These are phyloP conservation scores for Drosophila ananassae DNA, from an alignment of 1,140 invertebrate species.

Conservation along the genomic window DNA sequence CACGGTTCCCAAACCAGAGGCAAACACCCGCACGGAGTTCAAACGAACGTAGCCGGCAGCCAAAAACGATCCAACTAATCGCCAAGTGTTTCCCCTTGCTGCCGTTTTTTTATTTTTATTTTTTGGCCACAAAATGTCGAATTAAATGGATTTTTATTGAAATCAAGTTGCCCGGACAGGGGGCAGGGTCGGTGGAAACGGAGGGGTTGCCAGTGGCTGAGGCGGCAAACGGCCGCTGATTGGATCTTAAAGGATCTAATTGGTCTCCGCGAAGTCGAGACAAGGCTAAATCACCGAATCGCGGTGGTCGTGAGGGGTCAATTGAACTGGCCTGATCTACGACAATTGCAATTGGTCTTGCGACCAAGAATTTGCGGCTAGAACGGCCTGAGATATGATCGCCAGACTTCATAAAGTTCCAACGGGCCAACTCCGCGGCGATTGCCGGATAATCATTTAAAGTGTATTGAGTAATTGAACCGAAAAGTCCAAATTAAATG, in stretches of 20 bases:
- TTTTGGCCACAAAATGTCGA: constrained; percentile 78
- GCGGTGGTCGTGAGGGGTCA: constrained; percentile 50
- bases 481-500: constrained; percentile 44
- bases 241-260: constrained; percentile 72
- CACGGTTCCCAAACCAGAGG: constrained; percentile 22
- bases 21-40: constrained; percentile 71
- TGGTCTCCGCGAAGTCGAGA: constrained; percentile 49
- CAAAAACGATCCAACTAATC: constrained; percentile 73
- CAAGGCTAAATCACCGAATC: constrained; percentile 50
- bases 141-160: constrained; percentile 82
- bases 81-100: constrained; percentile 60
- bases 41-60: constrained; percentile 72
- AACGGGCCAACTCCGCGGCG: constrained; percentile 16
- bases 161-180: constrained; percentile 52
- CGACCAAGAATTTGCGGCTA: constrained; percentile 11
- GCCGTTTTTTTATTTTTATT: constrained; percentile 18
- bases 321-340: constrained; percentile 40
- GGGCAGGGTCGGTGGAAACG: background rate
- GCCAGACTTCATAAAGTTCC: constrained; percentile 35
- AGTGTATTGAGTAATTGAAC: constrained; percentile 48
- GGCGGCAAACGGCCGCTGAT: constrained; percentile 53
- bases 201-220: constrained; percentile 11
- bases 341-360: constrained; percentile 41
- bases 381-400: constrained; percentile 41
- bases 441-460: constrained; percentile 43